These are phyloP conservation scores for Crocidura indochinensis DNA, from an alignment of 2,797 vertebrate species.

Conservation along the genomic window DNA sequence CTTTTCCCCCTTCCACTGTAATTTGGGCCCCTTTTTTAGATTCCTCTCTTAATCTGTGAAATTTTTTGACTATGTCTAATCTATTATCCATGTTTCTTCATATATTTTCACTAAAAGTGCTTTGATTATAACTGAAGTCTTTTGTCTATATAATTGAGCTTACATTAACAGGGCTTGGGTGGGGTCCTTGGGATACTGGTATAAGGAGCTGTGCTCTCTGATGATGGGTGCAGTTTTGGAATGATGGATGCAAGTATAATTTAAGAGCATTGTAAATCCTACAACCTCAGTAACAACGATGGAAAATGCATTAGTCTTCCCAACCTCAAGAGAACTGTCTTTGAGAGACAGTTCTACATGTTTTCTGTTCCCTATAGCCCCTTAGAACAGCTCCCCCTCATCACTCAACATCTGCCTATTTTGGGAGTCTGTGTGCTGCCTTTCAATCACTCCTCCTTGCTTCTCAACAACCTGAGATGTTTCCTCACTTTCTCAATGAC, in stretches of 20 bases:
- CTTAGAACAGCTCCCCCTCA: background rate
- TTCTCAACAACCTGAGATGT: background rate
- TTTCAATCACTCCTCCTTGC: constrained; percentile 14
- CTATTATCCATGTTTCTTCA: background rate
- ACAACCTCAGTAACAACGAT: no score
- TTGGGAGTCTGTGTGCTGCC: background rate
- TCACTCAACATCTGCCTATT: background rate
- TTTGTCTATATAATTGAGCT: no score
- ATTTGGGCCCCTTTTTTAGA: background rate
- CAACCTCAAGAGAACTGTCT: background rate
- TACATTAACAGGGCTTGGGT: no score
- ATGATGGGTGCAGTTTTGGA: no score
- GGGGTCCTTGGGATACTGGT: no score
- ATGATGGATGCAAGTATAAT: no score
- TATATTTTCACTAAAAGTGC: background rate
- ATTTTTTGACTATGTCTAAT: background rate
- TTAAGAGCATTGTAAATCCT: no score
- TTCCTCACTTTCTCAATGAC: constrained; percentile 50
- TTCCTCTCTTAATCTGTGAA: background rate
- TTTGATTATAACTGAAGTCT: background rate
- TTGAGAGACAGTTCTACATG: background rate
- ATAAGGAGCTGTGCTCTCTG: no score
- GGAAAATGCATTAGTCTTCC: no score
- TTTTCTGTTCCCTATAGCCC: no score
- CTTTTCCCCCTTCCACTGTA: background rate